Evolutionary conservation across 2,113 vertebrate genomes (phyloP).

Genomic region (Carassius carassius): DNA sequence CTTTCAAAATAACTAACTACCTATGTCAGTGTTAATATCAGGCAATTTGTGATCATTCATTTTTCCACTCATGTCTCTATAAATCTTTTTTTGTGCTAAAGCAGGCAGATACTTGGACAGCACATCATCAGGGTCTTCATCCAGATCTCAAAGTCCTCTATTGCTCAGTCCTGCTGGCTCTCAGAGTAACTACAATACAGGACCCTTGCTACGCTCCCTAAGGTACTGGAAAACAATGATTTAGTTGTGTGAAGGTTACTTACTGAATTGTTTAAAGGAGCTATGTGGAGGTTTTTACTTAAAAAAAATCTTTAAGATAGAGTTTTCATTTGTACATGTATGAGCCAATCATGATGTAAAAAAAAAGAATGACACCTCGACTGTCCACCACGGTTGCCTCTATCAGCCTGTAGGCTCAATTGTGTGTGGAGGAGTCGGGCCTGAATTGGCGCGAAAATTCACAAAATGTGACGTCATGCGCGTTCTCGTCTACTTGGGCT

Average conservation of each 20-base stretch:
- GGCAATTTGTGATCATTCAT: not conserved
- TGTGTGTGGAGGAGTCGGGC: no score
- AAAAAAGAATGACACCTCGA: no score
- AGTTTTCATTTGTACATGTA: no score
- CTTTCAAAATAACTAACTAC: not conserved
- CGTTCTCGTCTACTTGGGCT: no score
- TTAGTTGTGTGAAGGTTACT: not conserved
- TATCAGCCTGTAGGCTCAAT: no score
- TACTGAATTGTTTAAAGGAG: not conserved
- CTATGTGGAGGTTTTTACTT: no score
- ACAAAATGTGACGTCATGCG: no score
- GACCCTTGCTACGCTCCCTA: slow-evolving; percentile 71
- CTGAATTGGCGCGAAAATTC: no score
- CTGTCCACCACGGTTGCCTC: no score
- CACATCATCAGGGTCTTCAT: slow-evolving; percentile 87
- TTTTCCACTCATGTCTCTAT: not conserved
- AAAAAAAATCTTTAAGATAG: no score
- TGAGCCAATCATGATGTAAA: no score
- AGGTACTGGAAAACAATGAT: slow-evolving; percentile 56
- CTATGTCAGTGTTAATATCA: not conserved
- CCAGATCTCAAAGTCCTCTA: slow-evolving; percentile 86
- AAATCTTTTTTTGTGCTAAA: slow-evolving; percentile 29
- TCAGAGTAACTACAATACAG: slow-evolving; percentile 71
- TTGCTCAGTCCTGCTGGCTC: slow-evolving; percentile 81
- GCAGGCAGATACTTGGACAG: slow-evolving; percentile 84